These are phyloP conservation scores for Myiozetetes cayanensis DNA, from an alignment of 2,113 vertebrate genomes.

Conservation along the genomic window DNA sequence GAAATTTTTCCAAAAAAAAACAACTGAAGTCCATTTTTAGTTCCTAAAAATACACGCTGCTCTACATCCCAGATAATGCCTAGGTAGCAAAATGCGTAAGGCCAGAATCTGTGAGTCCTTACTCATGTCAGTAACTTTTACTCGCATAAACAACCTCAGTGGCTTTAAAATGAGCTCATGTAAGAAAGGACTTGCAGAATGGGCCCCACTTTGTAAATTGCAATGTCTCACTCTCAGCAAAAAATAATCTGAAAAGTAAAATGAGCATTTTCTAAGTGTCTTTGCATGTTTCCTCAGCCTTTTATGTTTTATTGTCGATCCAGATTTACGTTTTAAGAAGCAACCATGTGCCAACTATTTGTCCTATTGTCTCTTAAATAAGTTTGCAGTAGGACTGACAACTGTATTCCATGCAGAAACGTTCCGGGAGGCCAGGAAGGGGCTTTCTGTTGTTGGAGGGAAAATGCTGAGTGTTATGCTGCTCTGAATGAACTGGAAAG, in stretches of 20 bases:
- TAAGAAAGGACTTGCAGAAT: neutral
- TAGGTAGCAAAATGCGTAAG: neutral
- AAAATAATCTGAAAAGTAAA: neutral
- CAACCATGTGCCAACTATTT: neutral
- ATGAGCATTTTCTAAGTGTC: neutral
- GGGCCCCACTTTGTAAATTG: neutral
- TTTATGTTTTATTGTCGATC: neutral
- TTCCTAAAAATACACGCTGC: neutral
- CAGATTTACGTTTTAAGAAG: conserved; percentile 9
- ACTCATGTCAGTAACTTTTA: neutral
- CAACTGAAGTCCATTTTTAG: neutral
- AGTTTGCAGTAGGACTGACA: conserved; percentile 35
- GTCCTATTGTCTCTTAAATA: conserved; percentile 51
- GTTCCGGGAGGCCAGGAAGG: conserved; percentile 21
- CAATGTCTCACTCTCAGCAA: neutral
- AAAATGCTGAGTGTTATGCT: conserved; percentile 11
- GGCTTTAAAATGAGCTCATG: neutral
- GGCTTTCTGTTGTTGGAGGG: conserved; percentile 37
- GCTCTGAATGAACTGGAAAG: conserved; percentile 42
- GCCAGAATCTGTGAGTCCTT: neutral
- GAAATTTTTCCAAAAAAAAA: neutral
- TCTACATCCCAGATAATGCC: neutral
- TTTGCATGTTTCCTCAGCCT: neutral
- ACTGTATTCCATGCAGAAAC: neutral
- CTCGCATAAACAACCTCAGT: neutral